Evolutionary conservation across 2,888 invertebrate genomes (phyloP), one percentile per base, ranked within the genome.

Genomic region (Epinotia nisella): DNA sequence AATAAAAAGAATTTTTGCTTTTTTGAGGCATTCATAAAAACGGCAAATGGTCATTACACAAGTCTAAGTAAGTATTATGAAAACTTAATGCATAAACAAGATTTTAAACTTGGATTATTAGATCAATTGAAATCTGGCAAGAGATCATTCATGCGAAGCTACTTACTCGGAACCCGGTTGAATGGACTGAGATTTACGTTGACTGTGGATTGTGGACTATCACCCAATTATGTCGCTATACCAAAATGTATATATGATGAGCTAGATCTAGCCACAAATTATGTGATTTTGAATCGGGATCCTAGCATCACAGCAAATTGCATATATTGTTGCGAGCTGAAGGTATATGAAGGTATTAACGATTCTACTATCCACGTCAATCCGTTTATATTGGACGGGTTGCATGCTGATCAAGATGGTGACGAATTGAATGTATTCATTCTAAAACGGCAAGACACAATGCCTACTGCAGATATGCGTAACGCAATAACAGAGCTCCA

Each of bases 61-160:
- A 49, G n/a, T 1, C 49, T 9, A 49, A n/a, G 9, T 11, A 49
- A 49, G n/a, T 49, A 49, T 49, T 49, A 49, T 49, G 49, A 49
- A 49, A 49, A 49, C 3, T 49, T 49, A n/a, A 49, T 49, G n/a
- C 49, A 49, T 3, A 49, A 49, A 49, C 49, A 49, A 49, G 49
- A 49, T n/a, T 49, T 49, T 49, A 49, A 49, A 3, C 49, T 49
- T 1, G 49, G 49, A n/a, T 3, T 49, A 49, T 49, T 49, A n/a
- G 49, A 49, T 11, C 49, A 49, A n/a, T 49, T 49, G 49, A 49
- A 49, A 49, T 49, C 49, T n/a, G 49, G 49, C n/a, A 49, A 49
- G n/a, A 10, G 49, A 49, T 49, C 49, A 11, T 49, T 49, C n/a
- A 49, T 49, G 49, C 9, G 49, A 49, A 49, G 11, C 3, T 49